Conservation (phyloP, 1,140 invertebrate genomes). For the Dreissena polymorpha region DNA sequence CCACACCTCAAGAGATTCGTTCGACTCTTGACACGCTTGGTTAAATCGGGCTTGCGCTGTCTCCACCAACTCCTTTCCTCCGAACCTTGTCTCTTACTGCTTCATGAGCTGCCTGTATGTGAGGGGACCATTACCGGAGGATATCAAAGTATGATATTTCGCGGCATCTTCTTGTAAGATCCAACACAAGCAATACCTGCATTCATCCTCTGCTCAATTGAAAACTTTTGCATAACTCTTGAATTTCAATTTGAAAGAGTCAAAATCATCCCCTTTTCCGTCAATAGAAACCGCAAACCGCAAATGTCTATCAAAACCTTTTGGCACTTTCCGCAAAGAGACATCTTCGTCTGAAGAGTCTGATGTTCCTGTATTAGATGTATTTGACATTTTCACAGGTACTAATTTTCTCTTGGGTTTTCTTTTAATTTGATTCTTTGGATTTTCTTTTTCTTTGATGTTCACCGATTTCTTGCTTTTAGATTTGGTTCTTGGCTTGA, state of each 20-base stretch:
- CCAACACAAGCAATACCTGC: constrained; percentile 10
- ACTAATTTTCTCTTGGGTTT: neutral
- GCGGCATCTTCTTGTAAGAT: constrained; percentile 2
- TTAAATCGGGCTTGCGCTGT: constrained; percentile 49
- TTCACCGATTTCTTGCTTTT: neutral
- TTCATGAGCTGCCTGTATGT: constrained; percentile 16
- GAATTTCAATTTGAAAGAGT: constrained; percentile 17
- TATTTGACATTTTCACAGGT: neutral
- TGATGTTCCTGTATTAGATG: neutral
- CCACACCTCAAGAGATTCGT: constrained; percentile 50
- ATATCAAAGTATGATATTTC: constrained; percentile 15
- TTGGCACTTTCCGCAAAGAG: constrained; percentile 9
- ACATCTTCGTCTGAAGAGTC: neutral
- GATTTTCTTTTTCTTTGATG: too few relatives aligned
- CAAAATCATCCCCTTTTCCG: constrained; percentile 9
- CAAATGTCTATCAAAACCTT: constrained; percentile 16
- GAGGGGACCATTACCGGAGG: neutral
- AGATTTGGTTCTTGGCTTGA: neutral
- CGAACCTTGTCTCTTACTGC: constrained; percentile 46
- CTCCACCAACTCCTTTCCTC: constrained; percentile 37
- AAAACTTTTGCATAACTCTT: constrained; percentile 13
- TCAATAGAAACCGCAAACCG: neutral
- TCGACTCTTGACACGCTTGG: constrained; percentile 33
- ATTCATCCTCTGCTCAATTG: constrained; percentile 8
- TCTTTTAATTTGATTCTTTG: neutral